Conservation (phyloP, 1,140 invertebrate genomes). For the Euwallacea similis region DNA sequence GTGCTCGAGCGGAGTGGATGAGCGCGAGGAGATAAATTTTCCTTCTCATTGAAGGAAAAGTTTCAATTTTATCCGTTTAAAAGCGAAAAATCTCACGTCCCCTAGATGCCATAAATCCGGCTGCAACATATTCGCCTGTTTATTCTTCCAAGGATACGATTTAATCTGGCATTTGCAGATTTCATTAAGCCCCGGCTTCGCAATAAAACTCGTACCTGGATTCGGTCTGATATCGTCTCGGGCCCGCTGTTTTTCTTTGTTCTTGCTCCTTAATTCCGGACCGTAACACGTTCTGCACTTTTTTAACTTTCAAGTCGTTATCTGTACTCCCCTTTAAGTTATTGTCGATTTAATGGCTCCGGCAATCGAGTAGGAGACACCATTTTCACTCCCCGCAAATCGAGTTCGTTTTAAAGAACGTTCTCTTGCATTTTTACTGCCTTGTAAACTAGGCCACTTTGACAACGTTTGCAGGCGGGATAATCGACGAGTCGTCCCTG, state of each 20-base stretch:
- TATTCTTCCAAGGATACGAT: constrained; percentile 15
- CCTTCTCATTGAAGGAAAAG: neutral
- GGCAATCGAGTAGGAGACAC: constrained; percentile 7
- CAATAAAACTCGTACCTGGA: constrained; percentile 20
- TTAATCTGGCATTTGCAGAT: constrained; percentile 24
- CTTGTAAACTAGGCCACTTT: too few species aligned
- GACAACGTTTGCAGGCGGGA: too few species aligned
- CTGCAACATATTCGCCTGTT: constrained; percentile 20
- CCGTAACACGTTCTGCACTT: constrained; percentile 11
- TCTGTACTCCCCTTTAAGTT: constrained; percentile 3
- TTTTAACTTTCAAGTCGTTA: constrained; percentile 10
- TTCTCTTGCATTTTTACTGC: too few species aligned
- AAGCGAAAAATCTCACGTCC: constrained; percentile 5
- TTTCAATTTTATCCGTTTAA: constrained; percentile 3
- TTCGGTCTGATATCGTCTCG: constrained; percentile 13
- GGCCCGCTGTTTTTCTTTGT: constrained; percentile 12
- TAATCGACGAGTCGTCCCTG: too few species aligned
- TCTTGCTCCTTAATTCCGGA: constrained; percentile 14
- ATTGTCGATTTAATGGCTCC: constrained; percentile 11
- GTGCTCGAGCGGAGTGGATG: constrained; percentile 10
- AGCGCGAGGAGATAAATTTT: constrained; percentile 7
- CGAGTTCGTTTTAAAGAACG: constrained; percentile 1
- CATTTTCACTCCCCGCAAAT: neutral
- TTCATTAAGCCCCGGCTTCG: constrained; percentile 19
- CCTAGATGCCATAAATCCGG: constrained; percentile 7